Conservation (phyloP, 2,888 invertebrate species). For the Clivina fossor region DNA sequence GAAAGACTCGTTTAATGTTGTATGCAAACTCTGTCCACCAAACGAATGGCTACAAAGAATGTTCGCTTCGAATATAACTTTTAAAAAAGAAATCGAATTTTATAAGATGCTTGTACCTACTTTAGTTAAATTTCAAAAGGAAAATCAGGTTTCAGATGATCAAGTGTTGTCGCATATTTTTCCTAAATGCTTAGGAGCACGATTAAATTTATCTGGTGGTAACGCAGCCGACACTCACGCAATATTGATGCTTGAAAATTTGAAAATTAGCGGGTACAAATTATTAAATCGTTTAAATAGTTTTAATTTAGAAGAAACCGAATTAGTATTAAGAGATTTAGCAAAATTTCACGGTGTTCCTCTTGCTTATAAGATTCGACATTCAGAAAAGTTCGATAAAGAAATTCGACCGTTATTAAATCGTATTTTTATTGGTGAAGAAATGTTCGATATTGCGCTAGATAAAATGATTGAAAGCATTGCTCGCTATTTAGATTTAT, state of each 20-base stretch:
- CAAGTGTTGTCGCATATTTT: constrained; percentile 52
- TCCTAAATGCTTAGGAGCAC: constrained; percentile 55
- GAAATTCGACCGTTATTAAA: constrained; percentile 49
- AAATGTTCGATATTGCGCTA: constrained; percentile 24
- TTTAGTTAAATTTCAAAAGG: constrained; percentile 52
- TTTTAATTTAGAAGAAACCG: constrained; percentile 54
- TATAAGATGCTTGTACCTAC: constrained; percentile 54
- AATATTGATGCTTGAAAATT: constrained; percentile 58
- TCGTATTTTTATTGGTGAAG: constrained; percentile 22
- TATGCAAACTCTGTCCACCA: constrained; percentile 58
- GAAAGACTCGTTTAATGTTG: constrained; percentile 50
- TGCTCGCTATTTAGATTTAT: constrained; percentile 13
- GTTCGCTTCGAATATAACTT: constrained; percentile 56
- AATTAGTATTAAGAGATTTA: constrained; percentile 51
- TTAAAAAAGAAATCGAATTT: constrained; percentile 57
- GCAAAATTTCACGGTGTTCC: constrained; percentile 59
- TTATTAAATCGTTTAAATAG: constrained; percentile 52
- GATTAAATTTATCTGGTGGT: constrained; percentile 45
- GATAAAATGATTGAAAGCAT: constrained; percentile 18
- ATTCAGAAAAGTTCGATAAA: constrained; percentile 50
- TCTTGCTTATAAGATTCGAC: constrained; percentile 54
- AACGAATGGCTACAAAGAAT: constrained; percentile 53
- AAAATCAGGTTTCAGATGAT: constrained; percentile 48
- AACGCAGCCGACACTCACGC: constrained; percentile 56
- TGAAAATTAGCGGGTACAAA: constrained; percentile 53